A percentile compares a stretch with the other conserved stretches of the same genome.
phyloP scores from a whole-genome alignment of 1,140 invertebrate genomes.

The Eupristina koningsbergeri region DNA sequence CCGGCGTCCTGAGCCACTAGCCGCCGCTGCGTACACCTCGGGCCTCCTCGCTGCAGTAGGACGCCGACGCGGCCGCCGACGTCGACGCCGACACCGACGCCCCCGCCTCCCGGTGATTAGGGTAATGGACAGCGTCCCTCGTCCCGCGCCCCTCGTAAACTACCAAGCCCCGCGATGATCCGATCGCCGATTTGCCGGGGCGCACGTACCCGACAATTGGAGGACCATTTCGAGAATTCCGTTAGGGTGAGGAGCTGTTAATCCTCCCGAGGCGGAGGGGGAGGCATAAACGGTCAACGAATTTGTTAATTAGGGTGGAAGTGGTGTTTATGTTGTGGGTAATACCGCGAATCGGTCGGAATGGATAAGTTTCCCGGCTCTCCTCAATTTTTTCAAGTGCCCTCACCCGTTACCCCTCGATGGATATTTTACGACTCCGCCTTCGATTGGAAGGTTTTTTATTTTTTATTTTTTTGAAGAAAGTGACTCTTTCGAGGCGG shows the following conservation, averaged over 20 bases:
- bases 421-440: background rate
- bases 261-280: too few species aligned
- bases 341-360: background rate
- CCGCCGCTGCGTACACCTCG: constrained; percentile 26
- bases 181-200: constrained; percentile 8
- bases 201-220: background rate
- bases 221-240: background rate
- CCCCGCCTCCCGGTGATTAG: constrained; percentile 19
- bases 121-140: constrained; percentile 25
- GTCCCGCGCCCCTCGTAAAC: background rate
- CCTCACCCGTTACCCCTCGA: background rate
- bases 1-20: background rate
- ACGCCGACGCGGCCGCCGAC: background rate
- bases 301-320: background rate
- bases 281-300: too few species aligned
- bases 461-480: constrained; percentile 10
- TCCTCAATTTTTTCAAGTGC: constrained; percentile 10
- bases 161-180: background rate
- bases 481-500: background rate
- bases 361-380: background rate
- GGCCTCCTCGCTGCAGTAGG: background rate
- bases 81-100: too few species aligned
- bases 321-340: background rate
- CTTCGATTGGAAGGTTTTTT: background rate
- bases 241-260: background rate